Percentiles rank a stretch among this genome's conserved stretches.
Evolutionary conservation across 2,888 invertebrate species (phyloP).

Genomic region (Drosophila subquinaria): DNA sequence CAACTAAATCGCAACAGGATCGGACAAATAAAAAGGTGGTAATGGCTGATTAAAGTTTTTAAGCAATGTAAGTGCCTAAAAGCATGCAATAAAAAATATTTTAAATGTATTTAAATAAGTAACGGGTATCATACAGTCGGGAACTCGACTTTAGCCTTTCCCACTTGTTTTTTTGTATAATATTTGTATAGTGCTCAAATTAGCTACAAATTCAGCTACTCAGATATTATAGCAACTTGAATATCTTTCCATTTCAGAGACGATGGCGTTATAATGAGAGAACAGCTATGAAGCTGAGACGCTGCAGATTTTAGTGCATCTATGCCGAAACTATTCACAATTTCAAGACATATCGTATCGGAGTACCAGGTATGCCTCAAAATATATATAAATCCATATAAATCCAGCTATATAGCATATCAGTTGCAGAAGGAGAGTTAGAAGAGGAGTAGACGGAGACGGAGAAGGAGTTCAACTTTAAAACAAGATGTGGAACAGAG

Average conservation of each 20-base stretch:
- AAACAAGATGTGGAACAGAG: conserved; percentile 58
- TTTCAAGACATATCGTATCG: conserved; percentile 8
- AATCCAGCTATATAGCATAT: not conserved
- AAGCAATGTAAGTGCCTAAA: too few relatives aligned
- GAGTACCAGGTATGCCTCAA: conserved; percentile 8
- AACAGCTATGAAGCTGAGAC: conserved; percentile 37
- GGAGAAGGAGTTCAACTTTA: conserved; percentile 10
- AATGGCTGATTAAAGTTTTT: too few relatives aligned
- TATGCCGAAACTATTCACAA: conserved; percentile 22
- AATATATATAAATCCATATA: not conserved
- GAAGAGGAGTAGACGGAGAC: not conserved
- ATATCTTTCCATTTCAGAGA: conserved; percentile 6
- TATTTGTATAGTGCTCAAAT: too few relatives aligned
- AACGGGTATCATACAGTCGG: too few relatives aligned
- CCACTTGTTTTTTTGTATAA: too few relatives aligned
- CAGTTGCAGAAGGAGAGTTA: conserved; percentile 7
- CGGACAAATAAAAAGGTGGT: too few relatives aligned
- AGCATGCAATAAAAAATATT: too few relatives aligned
- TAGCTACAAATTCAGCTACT: not conserved
- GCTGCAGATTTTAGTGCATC: conserved; percentile 31
- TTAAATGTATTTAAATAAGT: too few relatives aligned
- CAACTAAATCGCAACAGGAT: too few relatives aligned
- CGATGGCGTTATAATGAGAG: conserved; percentile 31
- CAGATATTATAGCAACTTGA: not conserved
- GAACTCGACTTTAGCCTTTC: too few relatives aligned